Percentiles rank a stretch among this genome's conserved stretches.
Conservation (phyloP, 2,113 vertebrate species). For the Parus major region DNA sequence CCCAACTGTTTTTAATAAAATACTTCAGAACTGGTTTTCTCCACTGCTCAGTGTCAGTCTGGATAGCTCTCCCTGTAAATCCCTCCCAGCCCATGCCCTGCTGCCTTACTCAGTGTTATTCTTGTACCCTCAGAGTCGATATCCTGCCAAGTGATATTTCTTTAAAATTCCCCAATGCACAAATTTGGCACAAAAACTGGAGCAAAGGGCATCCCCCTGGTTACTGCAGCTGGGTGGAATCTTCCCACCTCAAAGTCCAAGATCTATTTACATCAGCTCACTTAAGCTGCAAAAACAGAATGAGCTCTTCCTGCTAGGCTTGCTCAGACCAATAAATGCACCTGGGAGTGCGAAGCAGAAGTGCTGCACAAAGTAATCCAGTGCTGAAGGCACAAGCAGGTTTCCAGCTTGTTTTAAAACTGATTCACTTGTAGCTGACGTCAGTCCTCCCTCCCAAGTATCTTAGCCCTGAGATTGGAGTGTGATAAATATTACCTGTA, state of each 20-base stretch:
- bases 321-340: not conserved
- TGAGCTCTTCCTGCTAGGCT: constrained; percentile 7
- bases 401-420: constrained; percentile 13
- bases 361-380: not conserved
- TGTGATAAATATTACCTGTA: constrained; percentile 49
- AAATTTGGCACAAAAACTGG: constrained; percentile 50
- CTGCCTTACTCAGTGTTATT: not conserved
- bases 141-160: constrained; percentile 37
- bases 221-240: constrained; percentile 53
- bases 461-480: not conserved
- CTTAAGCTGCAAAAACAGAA: constrained; percentile 23
- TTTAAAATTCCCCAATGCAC: constrained; percentile 45
- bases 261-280: constrained; percentile 6
- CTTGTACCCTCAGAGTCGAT: not conserved
- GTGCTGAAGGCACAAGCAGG: not conserved
- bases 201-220: constrained; percentile 56
- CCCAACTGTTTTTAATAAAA: not conserved
- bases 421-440: constrained; percentile 34
- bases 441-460: not conserved
- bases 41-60: not conserved
- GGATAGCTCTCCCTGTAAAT: not conserved
- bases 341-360: not conserved
- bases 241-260: constrained; percentile 68
- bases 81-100: not conserved
- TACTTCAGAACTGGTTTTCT: not conserved